Conservation (phyloP, 2,797 vertebrate genomes). For the Salmo trutta region DNA sequence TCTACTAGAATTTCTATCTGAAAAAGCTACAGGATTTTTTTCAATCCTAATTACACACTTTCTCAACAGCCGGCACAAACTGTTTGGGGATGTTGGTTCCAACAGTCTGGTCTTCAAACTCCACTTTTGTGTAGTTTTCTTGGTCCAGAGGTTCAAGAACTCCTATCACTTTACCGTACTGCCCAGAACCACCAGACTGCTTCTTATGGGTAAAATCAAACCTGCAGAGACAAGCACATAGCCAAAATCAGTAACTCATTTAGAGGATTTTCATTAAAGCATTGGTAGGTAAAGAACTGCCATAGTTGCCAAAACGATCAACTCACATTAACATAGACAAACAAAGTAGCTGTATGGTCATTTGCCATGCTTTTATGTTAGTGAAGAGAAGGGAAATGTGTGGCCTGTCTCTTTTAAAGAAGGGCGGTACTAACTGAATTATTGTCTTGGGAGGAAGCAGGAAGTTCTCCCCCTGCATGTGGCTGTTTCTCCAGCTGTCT, state of each 20-base stretch:
- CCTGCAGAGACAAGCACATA: slow-evolving; percentile 60
- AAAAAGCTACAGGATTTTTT: background rate
- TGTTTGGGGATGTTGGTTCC: slow-evolving; percentile 94
- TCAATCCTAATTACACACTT: slow-evolving; percentile 65
- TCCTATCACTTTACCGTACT: slow-evolving; percentile 92
- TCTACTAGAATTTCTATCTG: background rate
- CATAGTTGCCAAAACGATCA: background rate
- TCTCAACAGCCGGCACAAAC: slow-evolving; percentile 92
- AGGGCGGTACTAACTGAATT: slow-evolving; percentile 38
- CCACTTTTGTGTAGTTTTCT: slow-evolving; percentile 85
- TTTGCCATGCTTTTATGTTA: background rate
- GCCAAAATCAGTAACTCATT: background rate
- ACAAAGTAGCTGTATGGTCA: background rate
- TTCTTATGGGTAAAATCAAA: slow-evolving; percentile 97
- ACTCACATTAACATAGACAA: background rate
- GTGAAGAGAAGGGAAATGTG: background rate
- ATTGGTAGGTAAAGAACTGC: background rate
- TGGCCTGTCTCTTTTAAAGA: slow-evolving; percentile 73
- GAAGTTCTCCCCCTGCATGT: slow-evolving; percentile 43
- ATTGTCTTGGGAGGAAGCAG: slow-evolving; percentile 50
- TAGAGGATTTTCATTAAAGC: background rate
- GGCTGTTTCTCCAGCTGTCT: slow-evolving; percentile 24
- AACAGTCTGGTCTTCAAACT: slow-evolving; percentile 88
- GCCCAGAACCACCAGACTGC: slow-evolving; percentile 90
- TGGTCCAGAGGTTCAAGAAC: slow-evolving; percentile 85